phyloP scores from a whole-genome alignment of 2,888 invertebrate genomes.

The Zelleria hepariella region DNA sequence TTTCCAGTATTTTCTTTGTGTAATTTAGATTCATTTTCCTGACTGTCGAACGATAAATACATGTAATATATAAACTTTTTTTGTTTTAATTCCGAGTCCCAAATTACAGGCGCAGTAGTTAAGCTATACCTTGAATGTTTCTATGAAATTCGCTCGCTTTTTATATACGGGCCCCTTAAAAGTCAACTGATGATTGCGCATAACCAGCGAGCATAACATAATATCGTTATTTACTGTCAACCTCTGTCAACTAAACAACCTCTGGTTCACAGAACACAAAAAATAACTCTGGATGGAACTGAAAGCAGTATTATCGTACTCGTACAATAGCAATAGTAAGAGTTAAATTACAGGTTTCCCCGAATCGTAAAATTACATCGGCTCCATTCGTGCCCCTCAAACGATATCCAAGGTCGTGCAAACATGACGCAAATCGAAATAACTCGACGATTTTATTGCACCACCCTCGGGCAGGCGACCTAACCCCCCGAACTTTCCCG shows the following conservation, averaged over 20 bases:
- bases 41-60: slow-evolving; percentile 10
- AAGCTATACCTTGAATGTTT: too few relatives aligned
- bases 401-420: background rate
- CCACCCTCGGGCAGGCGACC: slow-evolving; percentile 13
- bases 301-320: too few relatives aligned
- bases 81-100: background rate
- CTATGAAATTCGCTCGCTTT: too few relatives aligned
- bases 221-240: too few relatives aligned
- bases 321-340: too few relatives aligned
- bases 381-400: background rate
- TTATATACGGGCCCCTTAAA: too few relatives aligned
- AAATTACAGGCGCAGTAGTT: too few relatives aligned
- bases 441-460: background rate
- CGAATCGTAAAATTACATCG: background rate
- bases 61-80: slow-evolving; percentile 9
- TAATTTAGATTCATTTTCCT: slow-evolving; percentile 15
- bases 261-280: too few relatives aligned
- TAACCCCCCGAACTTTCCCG: slow-evolving; percentile 26
- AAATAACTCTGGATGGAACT: too few relatives aligned
- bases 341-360: background rate
- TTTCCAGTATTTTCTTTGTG: slow-evolving; percentile 16
- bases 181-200: too few relatives aligned
- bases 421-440: background rate
- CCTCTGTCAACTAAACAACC: too few relatives aligned
- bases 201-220: too few relatives aligned